Percentiles rank a stretch among this genome's conserved stretches.
Evolutionary conservation across 92 coral and sea anemone species (phyloP).

Genomic region (Chrysogorgia sp.): DNA sequence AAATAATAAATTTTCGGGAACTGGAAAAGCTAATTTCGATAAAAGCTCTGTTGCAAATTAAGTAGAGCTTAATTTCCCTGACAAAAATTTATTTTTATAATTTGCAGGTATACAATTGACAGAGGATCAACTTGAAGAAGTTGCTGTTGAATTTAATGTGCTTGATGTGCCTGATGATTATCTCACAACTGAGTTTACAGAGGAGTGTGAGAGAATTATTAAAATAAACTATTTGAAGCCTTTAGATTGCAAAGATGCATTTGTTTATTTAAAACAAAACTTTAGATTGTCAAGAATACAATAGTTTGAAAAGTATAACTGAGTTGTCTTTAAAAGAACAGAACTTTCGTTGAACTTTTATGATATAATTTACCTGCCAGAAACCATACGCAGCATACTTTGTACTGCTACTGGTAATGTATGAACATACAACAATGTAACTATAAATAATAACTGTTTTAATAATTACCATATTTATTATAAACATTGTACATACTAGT

Average conservation of each 20-base stretch:
- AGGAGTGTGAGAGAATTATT: constrained; percentile 17
- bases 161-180: constrained; percentile 29
- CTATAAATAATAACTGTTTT: background rate
- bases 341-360: no score
- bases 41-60: no score
- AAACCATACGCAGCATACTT: no score
- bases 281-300: background rate
- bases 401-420: no score
- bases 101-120: background rate
- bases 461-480: background rate
- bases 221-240: background rate
- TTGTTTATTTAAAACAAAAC: constrained; percentile 7
- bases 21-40: no score
- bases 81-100: no score
- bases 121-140: background rate
- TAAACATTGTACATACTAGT: no score
- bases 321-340: no score
- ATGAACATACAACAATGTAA: background rate
- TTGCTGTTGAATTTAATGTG: constrained; percentile 17
- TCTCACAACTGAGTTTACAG: constrained; percentile 9
- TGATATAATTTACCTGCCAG: no score
- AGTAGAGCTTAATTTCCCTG: no score
- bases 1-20: no score
- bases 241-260: constrained; percentile 27
- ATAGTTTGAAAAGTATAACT: no score